These are phyloP conservation scores for Ceyx erithaca DNA, from an alignment of 2,797 vertebrate genomes.

Conservation along the genomic window DNA sequence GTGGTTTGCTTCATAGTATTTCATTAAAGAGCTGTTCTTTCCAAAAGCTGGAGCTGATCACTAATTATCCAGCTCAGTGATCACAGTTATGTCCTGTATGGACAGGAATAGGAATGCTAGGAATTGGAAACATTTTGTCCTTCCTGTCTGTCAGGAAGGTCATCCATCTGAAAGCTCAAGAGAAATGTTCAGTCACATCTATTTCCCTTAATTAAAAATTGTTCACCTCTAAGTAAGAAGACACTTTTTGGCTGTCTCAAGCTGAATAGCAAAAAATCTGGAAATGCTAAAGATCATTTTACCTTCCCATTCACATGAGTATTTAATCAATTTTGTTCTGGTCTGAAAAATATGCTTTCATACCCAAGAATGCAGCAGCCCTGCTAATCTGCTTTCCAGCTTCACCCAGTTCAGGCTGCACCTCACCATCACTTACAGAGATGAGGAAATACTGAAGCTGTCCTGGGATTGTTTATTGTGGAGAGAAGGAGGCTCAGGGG, in stretches of 20 bases:
- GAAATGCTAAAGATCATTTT: neutral
- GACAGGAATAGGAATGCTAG: neutral
- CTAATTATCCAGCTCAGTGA: conserved; percentile 45
- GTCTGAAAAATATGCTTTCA: neutral
- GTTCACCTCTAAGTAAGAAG: neutral
- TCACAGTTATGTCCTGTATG: conserved; percentile 17
- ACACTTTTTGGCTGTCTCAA: neutral
- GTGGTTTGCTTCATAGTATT: neutral
- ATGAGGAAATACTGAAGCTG: neutral
- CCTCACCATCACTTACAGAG: neutral
- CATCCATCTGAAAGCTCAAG: neutral
- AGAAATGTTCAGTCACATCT: neutral
- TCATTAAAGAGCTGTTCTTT: conserved; percentile 1
- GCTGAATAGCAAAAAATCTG: neutral
- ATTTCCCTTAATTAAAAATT: conserved; percentile 45
- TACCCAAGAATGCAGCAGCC: neutral
- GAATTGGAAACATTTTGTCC: neutral
- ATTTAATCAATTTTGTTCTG: neutral
- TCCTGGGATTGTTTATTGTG: neutral
- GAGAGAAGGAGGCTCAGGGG: neutral
- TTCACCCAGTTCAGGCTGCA: neutral
- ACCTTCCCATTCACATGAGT: neutral
- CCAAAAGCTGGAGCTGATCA: neutral
- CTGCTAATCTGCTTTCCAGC: neutral
- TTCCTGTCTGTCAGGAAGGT: conserved; percentile 44